Base-by-base conservation (phyloP, 2,113 vertebrate species). In the Pelvicachromis taeniatus region DNA sequence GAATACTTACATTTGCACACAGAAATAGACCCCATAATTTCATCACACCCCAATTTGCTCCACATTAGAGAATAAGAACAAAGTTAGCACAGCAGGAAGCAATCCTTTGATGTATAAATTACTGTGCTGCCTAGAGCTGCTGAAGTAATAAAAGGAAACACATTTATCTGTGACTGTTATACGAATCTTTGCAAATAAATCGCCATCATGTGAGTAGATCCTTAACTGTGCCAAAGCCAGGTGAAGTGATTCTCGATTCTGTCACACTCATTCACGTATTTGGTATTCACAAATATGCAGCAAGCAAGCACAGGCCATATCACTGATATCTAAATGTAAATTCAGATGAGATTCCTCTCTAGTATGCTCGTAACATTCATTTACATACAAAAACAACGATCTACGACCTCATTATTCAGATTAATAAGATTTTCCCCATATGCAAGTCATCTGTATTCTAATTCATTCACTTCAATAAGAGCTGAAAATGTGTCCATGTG, bases 291-390 rank as follows among this genome's bases (percentile, higher is more conserved):
- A 77, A 80, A 78, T 23, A 31, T 6, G 53, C 40, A 53, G 63
- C 17, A 33, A 56, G 77, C 29, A 55, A 31, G 13, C 52, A 13
- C 38, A 56, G 58, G 19, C 58, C 21, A 65, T 53, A 88, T 55
- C 56, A 83, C 53, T 65, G 48, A 88, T 21, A 84, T 90, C 33
- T 75, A 85, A 80, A 93, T 90, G 77, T 79, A 90, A 88, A 90
- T 89, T 31, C 26, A 9, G 21, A 33, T 73, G 63, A 6, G 35
- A 16, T 77, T 91, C 31, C 54, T 73, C 42, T 80, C 23, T 17
- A 80, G 16, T 12, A 59, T 54, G 35, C 42, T 59, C 77, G 12
- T 13, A 61, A 56, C 77, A 81, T 33, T 80, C 10, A 83, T 84
- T 87, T 84, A 38, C 56, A 73, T 40, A 73, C 40, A 83, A 5